A percentile compares a stretch with the other conserved stretches of the same genome.
phyloP scores from a whole-genome alignment of 2,888 invertebrate species.

The Melanostoma mellinum region DNA sequence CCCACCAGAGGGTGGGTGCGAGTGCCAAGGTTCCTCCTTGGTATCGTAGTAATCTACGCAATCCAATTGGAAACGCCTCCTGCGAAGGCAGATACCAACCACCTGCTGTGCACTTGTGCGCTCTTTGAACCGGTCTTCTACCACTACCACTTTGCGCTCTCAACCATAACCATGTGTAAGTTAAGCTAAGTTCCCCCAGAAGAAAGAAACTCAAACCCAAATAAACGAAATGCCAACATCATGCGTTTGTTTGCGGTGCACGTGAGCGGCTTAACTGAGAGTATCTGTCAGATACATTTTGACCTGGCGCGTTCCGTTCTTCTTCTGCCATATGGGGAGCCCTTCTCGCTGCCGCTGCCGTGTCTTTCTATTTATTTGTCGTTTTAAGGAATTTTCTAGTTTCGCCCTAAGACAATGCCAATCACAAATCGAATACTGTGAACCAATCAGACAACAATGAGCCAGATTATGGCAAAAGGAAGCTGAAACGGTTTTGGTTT shows the following conservation, averaged over 20 bases:
- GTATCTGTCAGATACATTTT: conserved; percentile 56
- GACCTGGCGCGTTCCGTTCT: conserved; percentile 65
- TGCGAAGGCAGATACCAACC: conserved; percentile 70
- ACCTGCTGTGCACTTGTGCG: conserved; percentile 73
- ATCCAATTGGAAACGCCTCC: conserved; percentile 71
- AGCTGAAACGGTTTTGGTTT: conserved; percentile 53
- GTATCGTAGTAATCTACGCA: conserved; percentile 15
- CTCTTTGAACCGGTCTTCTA: conserved; percentile 59
- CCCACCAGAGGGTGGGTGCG: conserved; percentile 61
- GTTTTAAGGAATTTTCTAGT: conserved; percentile 71
- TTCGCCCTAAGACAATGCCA: conserved; percentile 73
- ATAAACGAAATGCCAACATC: not conserved
- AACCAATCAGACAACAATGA: conserved; percentile 72
- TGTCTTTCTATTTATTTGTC: conserved; percentile 49
- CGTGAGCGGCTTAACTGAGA: conserved; percentile 44
- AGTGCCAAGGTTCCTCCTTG: conserved; percentile 66
- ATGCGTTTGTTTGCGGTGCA: conserved; percentile 15
- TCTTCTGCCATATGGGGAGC: conserved; percentile 47
- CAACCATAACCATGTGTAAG: conserved; percentile 6
- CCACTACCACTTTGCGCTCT: conserved; percentile 14
- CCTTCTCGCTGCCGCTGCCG: conserved; percentile 11
- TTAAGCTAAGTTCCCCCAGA: no score
- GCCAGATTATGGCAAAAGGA: conserved; percentile 66
- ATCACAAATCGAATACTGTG: conserved; percentile 73
- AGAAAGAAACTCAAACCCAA: no score